Evolutionary conservation across 1,140 invertebrate species (phyloP), one percentile per base, ranked within the genome.

Genomic region (Drosophila sechellia): DNA sequence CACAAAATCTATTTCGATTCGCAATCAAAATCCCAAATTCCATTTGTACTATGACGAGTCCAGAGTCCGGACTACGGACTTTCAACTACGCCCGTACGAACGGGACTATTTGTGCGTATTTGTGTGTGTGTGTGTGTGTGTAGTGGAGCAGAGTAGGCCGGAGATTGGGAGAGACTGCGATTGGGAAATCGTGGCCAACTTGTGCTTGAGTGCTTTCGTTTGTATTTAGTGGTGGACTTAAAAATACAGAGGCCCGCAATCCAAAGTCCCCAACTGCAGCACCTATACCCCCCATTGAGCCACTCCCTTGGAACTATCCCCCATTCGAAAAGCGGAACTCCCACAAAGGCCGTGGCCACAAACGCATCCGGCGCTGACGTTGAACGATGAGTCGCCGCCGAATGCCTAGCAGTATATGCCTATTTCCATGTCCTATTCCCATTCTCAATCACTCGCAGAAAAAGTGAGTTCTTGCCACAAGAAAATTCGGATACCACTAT

Each of bases 181-280:
- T 70, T 69, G 73, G 64, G 64, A 76, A 85, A 81, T 86, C 84
- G 83, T 89, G 79, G 81, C 79, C 87, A 90, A 90, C 87, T 90
- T 90, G 86, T 90, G 86, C 86, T 90, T 90, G 87, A 90, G 87
- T 87, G 83, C 87, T 91, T 91, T 91, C 80, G 89, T 90, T 91
- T 91, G 86, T 91, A 91, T 91, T 91, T 91, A 91, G 90, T 91
- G 90, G 90, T 91, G 83, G 79, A 87, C 90, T 91, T 91, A 91
- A 91, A 91, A 91, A 91, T 85, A 91, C 83, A 87, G 71, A 87
- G 53, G 55, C 60, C 50, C 65, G 66, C 71, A 15, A 54, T 27
- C 64, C 64, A 42, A 35, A 31, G 31, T 22, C 31, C 31, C 31
- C 31, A 31, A 31, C 31, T 31, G 31, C 31, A 31, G 6, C 31